phyloP scores from a whole-genome alignment of 2,797 vertebrate species.

The Xenentodon cancila region DNA sequence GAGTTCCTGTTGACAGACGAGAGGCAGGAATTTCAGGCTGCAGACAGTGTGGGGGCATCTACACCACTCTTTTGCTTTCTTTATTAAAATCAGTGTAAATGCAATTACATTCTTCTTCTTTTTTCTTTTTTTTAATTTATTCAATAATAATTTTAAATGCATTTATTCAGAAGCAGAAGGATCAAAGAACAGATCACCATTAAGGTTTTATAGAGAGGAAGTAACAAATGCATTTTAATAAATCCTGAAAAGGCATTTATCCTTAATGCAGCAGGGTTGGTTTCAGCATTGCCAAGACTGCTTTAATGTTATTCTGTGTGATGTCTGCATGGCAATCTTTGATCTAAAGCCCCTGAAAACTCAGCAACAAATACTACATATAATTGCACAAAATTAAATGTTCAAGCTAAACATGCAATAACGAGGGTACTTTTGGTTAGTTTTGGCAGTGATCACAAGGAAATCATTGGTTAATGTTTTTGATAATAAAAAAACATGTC shows the following conservation, averaged over 20 bases:
- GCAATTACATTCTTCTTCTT: not conserved
- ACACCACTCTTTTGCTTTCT: conserved; percentile 15
- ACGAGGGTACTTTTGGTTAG: not conserved
- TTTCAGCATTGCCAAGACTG: conserved; percentile 5
- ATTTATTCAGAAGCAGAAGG: not conserved
- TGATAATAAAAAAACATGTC: no score
- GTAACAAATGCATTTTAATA: not conserved
- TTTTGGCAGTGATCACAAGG: not conserved
- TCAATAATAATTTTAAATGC: not conserved
- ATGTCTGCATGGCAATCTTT: not conserved
- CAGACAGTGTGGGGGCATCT: conserved; percentile 13
- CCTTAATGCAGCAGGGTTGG: not conserved
- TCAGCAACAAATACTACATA: not conserved
- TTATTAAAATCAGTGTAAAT: conserved; percentile 16
- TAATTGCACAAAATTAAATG: conserved; percentile 5
- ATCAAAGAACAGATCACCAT: not conserved
- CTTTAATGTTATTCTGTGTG: conserved; percentile 4
- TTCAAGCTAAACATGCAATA: not conserved
- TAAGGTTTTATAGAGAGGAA: conserved; percentile 3
- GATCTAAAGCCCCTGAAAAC: conserved; percentile 1
- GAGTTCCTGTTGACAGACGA: conserved; percentile 85
- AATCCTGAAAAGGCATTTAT: conserved; percentile 13
- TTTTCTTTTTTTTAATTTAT: not conserved
- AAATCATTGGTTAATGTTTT: not conserved
- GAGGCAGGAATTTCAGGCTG: conserved; percentile 27